A percentile compares a stretch with the other conserved stretches of the same genome.
Evolutionary conservation across 2,888 invertebrate genomes (phyloP).

Genomic region (Ophion ellenae): DNA sequence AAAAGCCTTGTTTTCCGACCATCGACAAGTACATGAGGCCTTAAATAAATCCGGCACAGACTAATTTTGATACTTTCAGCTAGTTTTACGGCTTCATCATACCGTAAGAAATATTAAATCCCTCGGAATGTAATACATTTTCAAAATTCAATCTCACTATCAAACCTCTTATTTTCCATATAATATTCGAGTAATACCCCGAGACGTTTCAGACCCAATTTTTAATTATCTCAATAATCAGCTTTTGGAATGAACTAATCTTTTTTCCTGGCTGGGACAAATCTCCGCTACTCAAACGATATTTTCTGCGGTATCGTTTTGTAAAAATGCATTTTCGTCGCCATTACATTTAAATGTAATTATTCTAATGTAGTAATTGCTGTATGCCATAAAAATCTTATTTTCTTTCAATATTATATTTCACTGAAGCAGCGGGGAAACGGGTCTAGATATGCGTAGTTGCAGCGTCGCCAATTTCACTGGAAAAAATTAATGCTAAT

Average conservation of each 20-base stretch:
- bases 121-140: no score
- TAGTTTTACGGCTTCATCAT: no score
- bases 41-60: neutral
- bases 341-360: constrained; percentile 7
- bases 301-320: neutral
- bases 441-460: constrained; percentile 9
- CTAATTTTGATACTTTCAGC: neutral
- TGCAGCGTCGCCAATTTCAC: constrained; percentile 21
- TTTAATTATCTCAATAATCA: neutral
- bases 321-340: neutral
- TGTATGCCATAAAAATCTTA: neutral
- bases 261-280: neutral
- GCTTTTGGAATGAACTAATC: neutral
- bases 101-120: no score
- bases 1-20: no score
- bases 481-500: constrained; percentile 80
- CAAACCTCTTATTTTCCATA: neutral
- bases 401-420: constrained; percentile 6
- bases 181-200: neutral
- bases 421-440: neutral
- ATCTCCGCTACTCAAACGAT: neutral
- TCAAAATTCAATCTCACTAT: no score
- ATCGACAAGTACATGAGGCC: no score
- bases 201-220: neutral
- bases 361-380: constrained; percentile 45